These are phyloP conservation scores for Pelobates cultripes DNA, from an alignment of 2,797 vertebrate genomes.

Conservation along the genomic window DNA sequence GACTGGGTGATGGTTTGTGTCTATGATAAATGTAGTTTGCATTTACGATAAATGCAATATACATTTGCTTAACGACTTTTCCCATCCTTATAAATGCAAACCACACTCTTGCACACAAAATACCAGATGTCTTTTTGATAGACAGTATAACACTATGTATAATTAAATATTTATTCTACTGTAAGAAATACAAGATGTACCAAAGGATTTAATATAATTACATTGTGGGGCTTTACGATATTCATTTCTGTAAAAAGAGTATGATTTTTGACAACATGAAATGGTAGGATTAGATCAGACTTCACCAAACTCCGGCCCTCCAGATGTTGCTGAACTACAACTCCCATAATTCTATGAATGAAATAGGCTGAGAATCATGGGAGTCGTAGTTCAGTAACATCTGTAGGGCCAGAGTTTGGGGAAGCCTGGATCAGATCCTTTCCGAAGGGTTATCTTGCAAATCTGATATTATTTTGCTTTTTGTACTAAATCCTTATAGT, in stretches of 20 bases:
- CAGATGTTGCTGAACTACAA: too few relatives aligned
- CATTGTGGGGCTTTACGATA: slow-evolving; percentile 56
- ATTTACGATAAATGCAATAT: slow-evolving; percentile 59
- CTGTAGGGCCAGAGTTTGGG: too few relatives aligned
- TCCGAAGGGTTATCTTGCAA: slow-evolving; percentile 72
- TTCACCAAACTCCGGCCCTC: too few relatives aligned
- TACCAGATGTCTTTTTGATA: slow-evolving; percentile 48
- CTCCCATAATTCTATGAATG: too few relatives aligned
- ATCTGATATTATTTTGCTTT: slow-evolving; percentile 67
- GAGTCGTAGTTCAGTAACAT: too few relatives aligned
- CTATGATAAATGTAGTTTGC: slow-evolving; percentile 55
- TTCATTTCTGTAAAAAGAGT: slow-evolving; percentile 59
- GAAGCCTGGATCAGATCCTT: slow-evolving; percentile 63
- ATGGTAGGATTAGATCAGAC: slow-evolving; percentile 66
- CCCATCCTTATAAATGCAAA: slow-evolving; percentile 57
- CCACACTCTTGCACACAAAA: slow-evolving; percentile 70
- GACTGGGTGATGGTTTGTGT: too few relatives aligned
- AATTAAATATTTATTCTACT: slow-evolving; percentile 81
- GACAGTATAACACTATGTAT: background rate
- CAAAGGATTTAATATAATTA: slow-evolving; percentile 82
- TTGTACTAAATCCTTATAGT: slow-evolving; percentile 57
- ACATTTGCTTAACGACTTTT: slow-evolving; percentile 66
- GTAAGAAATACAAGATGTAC: slow-evolving; percentile 81
- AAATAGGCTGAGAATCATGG: too few relatives aligned
- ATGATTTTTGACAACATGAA: slow-evolving; percentile 68